phyloP scores from a whole-genome alignment of 2,797 vertebrate genomes.

The Cirrhinus molitorella region DNA sequence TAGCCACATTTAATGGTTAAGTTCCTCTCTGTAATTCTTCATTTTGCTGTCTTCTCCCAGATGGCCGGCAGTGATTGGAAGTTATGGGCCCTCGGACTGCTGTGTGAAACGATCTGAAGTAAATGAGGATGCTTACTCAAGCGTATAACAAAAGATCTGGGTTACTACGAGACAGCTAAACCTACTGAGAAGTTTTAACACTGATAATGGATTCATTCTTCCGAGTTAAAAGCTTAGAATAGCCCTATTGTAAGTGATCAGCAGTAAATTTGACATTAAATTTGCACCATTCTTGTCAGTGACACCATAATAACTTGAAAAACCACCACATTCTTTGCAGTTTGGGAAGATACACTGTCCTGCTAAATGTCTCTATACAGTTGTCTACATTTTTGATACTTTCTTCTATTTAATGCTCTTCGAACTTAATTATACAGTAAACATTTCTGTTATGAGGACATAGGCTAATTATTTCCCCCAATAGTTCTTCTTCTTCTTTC shows the following conservation, averaged over 20 bases:
- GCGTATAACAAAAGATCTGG: background rate
- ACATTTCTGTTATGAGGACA: background rate
- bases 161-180: background rate
- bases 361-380: too few relatives aligned
- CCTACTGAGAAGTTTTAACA: background rate
- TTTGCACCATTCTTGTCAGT: background rate
- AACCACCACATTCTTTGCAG: background rate
- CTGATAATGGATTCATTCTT: background rate
- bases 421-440: background rate
- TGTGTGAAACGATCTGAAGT: background rate
- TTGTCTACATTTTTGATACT: background rate
- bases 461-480: background rate
- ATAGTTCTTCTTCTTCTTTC: background rate
- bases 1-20: slow-evolving; percentile 1
- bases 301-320: background rate
- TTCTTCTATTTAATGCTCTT: background rate
- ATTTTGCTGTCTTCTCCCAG: background rate
- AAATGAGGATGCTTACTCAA: slow-evolving; percentile 23
- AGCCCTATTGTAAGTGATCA: background rate
- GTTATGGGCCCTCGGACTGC: background rate
- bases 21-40: background rate
- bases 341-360: background rate
- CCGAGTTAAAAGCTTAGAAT: background rate
- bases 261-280: background rate
- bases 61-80: background rate